A percentile compares a stretch with the other conserved stretches of the same genome.
Evolutionary conservation across 2,888 invertebrate genomes (phyloP).

Genomic region (Ceriagrion tenellum): DNA sequence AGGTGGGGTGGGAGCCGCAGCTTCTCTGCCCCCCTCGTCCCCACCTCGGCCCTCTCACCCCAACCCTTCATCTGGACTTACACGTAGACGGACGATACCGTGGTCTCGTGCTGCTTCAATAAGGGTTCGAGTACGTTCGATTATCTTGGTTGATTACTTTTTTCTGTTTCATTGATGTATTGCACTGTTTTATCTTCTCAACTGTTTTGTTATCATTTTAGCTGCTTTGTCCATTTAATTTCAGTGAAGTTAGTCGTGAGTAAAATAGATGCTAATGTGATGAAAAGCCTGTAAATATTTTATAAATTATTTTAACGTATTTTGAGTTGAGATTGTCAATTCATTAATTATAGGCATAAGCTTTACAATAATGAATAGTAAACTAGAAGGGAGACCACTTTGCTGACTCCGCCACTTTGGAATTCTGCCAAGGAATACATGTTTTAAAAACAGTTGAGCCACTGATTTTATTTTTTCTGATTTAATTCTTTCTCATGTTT

Average conservation of each 20-base stretch:
- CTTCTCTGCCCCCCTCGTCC: slow-evolving; percentile 58
- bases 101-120: slow-evolving; percentile 66
- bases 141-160: slow-evolving; percentile 48
- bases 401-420: not conserved
- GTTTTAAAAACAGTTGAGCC: slow-evolving; percentile 16
- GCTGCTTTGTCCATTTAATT: not conserved
- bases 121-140: slow-evolving; percentile 60
- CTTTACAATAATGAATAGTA: not conserved
- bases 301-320: not conserved
- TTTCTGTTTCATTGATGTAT: not conserved
- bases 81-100: slow-evolving; percentile 60
- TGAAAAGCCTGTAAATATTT: not conserved
- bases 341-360: not conserved
- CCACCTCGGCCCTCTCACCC: slow-evolving; percentile 65
- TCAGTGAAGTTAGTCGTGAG: not conserved
- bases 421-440: not conserved
- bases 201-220: slow-evolving; percentile 33
- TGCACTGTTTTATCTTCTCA: slow-evolving; percentile 53
- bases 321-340: not conserved
- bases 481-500: not conserved
- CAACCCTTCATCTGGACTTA: slow-evolving; percentile 60
- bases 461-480: not conserved
- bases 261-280: not conserved
- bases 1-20: slow-evolving; percentile 54
- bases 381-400: not conserved